Evolutionary conservation across 2,797 vertebrate genomes (phyloP).

Genomic region (Eulemur rubriventer): DNA sequence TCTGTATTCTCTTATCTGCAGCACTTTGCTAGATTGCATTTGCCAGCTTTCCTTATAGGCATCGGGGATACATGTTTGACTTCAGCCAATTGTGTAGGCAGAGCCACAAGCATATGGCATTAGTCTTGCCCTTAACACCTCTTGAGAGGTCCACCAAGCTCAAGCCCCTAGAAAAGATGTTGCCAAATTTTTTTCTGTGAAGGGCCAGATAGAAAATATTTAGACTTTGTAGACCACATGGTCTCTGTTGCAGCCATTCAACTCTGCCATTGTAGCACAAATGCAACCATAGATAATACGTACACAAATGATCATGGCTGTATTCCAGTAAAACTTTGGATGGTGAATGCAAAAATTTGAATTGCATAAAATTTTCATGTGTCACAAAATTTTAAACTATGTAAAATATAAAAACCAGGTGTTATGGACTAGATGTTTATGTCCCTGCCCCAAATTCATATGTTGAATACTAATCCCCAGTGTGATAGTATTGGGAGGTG

Average conservation of each 20-base stretch:
- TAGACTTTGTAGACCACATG: neutral
- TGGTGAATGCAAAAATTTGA: neutral
- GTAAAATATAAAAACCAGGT: neutral
- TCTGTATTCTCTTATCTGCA: neutral
- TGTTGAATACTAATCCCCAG: neutral
- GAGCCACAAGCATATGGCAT: neutral
- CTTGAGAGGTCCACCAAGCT: neutral
- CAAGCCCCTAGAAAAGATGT: neutral
- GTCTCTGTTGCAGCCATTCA: neutral
- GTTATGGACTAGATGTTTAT: neutral
- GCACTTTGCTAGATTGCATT: neutral
- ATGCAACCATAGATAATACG: neutral
- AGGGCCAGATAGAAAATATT: neutral
- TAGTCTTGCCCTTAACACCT: neutral
- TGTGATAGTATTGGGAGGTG: neutral
- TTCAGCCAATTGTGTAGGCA: neutral
- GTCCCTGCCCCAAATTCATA: neutral
- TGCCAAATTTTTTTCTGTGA: neutral
- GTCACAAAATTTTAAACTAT: neutral
- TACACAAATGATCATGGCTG: neutral
- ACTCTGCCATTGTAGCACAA: neutral
- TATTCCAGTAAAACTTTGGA: neutral
- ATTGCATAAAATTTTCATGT: neutral
- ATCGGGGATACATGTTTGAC: neutral
- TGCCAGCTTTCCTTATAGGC: neutral